Base-by-base conservation (phyloP, 2,888 invertebrate species). In the Dolomedes plantarius region DNA sequence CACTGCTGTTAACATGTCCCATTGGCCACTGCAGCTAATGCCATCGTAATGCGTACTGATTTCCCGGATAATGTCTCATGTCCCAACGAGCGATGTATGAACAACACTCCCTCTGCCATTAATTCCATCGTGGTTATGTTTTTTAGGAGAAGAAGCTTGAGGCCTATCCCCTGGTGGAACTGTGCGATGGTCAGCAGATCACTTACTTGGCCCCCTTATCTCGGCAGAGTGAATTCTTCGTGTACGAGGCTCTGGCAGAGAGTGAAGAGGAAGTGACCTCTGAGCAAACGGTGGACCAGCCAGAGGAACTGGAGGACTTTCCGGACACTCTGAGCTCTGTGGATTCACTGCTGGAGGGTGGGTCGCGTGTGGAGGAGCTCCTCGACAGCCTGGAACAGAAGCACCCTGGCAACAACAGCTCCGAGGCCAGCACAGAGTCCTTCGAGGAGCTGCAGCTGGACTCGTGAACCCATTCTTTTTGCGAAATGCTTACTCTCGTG, bases 111-210 rank as follows among this genome's bases (percentile, higher is more conserved):
- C n/a, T n/a, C n/a, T n/a, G n/a, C n/a, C n/a, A n/a, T n/a, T n/a
- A n/a, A n/a, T n/a, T n/a, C n/a, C n/a, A n/a, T n/a, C n/a, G n/a
- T n/a, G n/a, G n/a, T n/a, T n/a, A n/a, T n/a, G n/a, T n/a, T n/a
- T 16, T 71, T 13, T 62, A 67, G 89, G 87, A 88, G 27, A 82
- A 89, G n/a, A 90, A 90, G 75, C 90, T 92, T 23, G 91, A 92
- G 89, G 92, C 92, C 5, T 91, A 92, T 89, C 92, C 92, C 13
- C 90, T 91, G 88, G 88, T 92, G 41, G 92, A 92, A 89, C 90
- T 92, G 9, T 92, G 92, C 88, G 91, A 91, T 83, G 90, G 90
- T 29, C 88, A 90, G 28, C 88, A 88, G 19, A 92, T 92, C 11
- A 89, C 91, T 31, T 92, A 92, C 89, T 90, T 92, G 89, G 92